phyloP scores from a whole-genome alignment of 2,113 vertebrate genomes.

The Phainopepla nitens region DNA sequence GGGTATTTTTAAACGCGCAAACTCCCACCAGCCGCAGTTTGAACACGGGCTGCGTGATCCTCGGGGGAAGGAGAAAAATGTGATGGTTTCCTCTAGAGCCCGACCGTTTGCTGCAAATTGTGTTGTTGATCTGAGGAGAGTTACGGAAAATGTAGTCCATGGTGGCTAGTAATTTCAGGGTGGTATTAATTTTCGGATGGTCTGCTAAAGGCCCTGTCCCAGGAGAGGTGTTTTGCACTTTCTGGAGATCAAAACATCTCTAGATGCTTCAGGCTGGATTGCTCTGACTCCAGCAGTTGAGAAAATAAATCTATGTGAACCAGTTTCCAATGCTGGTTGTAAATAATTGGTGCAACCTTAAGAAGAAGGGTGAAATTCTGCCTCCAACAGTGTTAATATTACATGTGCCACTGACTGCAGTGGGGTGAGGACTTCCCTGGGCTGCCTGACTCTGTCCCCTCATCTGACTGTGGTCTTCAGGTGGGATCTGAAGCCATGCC shows the following conservation, averaged over 20 bases:
- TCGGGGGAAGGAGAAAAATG: not conserved
- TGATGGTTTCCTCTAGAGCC: not conserved
- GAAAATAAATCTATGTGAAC: accelerated
- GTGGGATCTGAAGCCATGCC: not conserved
- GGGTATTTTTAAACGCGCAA: constrained; percentile 46
- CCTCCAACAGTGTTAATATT: not conserved
- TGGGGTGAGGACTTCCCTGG: not conserved
- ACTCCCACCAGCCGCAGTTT: constrained; percentile 35
- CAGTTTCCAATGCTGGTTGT: not conserved
- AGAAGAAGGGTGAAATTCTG: not conserved
- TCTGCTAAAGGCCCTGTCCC: not conserved
- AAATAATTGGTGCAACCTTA: not conserved
- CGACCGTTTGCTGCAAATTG: not conserved
- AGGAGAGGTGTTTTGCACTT: not conserved
- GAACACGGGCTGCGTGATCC: not conserved
- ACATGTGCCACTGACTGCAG: not conserved
- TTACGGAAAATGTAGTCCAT: not conserved
- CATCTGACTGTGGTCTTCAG: not conserved
- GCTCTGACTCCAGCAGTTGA: not conserved
- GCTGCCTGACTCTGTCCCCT: not conserved
- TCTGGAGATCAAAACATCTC: not conserved
- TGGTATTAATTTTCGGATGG: not conserved
- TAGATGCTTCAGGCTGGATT: not conserved
- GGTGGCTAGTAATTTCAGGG: not conserved
- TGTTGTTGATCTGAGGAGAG: not conserved